phyloP scores from a whole-genome alignment of 1,140 invertebrate species.

The Cephus cinctus region DNA sequence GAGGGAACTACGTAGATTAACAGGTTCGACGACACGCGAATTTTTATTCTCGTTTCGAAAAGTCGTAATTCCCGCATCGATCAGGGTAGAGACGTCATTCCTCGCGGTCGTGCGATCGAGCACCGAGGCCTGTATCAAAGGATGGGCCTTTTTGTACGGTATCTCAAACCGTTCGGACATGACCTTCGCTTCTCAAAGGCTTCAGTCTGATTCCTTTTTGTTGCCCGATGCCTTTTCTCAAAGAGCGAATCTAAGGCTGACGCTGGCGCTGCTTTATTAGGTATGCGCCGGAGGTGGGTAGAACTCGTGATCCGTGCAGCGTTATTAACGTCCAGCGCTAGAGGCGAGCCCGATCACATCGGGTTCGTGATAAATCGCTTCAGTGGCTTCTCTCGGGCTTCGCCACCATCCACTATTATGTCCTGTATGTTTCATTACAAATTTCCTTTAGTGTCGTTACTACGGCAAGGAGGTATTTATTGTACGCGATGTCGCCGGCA shows the following conservation, averaged over 20 bases:
- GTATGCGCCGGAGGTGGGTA: constrained; percentile 35
- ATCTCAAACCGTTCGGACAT: too few species aligned
- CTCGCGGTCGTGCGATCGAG: too few species aligned
- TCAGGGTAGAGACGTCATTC: too few species aligned
- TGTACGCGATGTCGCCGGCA: background rate
- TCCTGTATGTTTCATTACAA: constrained; percentile 50
- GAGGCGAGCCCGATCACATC: constrained; percentile 52
- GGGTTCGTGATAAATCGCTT: constrained; percentile 53
- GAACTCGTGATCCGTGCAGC: constrained; percentile 36
- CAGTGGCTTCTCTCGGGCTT: constrained; percentile 37
- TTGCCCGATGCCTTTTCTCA: too few species aligned
- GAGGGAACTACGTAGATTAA: constrained; percentile 6
- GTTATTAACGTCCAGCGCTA: constrained; percentile 52
- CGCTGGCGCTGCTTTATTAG: constrained; percentile 47
- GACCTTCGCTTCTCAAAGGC: too few species aligned
- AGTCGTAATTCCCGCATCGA: too few species aligned
- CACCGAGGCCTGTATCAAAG: too few species aligned
- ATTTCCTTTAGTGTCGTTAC: constrained; percentile 43
- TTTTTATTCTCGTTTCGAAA: constrained; percentile 17
- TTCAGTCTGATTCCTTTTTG: too few species aligned
- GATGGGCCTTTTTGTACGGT: too few species aligned
- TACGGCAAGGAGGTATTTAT: constrained; percentile 9
- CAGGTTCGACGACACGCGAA: constrained; percentile 16
- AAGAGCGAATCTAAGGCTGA: too few species aligned
- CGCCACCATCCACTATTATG: constrained; percentile 39